Conservation (phyloP, 2,113 vertebrate species). For the Puntigrus tetrazona region DNA sequence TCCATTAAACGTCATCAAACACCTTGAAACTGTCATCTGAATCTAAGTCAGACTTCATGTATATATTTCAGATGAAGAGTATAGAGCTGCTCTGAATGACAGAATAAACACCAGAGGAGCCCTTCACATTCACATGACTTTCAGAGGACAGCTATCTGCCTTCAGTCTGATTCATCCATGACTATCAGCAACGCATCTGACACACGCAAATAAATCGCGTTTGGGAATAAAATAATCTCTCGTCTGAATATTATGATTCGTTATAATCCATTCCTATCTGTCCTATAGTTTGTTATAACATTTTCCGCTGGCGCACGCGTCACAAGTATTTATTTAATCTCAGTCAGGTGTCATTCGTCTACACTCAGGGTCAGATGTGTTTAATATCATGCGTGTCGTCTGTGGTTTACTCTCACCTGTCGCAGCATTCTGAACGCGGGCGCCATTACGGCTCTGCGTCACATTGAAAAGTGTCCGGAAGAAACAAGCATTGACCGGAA, state of each 20-base stretch:
- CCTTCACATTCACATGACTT: neutral
- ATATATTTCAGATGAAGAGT: too few species aligned
- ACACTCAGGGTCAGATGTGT: neutral
- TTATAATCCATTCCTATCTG: neutral
- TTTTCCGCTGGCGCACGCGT: neutral
- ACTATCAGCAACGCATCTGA: neutral
- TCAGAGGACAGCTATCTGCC: neutral
- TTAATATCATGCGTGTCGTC: neutral
- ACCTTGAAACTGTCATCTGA: too few species aligned
- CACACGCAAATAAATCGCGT: neutral
- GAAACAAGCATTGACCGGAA: neutral
- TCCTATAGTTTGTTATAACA: neutral
- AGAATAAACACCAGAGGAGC: neutral
- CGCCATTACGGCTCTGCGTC: slow-evolving; percentile 22
- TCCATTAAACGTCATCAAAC: too few species aligned
- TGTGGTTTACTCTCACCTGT: slow-evolving; percentile 65
- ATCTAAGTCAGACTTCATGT: neutral
- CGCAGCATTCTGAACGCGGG: slow-evolving; percentile 58
- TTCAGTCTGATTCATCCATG: neutral
- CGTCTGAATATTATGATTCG: neutral
- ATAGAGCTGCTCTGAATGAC: too few species aligned
- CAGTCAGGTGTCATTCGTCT: neutral
- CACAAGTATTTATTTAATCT: neutral
- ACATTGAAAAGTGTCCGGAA: neutral
- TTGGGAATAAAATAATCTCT: neutral